Evolutionary conservation across 2,113 vertebrate genomes (phyloP).

Genomic region (Sterna hirundo): DNA sequence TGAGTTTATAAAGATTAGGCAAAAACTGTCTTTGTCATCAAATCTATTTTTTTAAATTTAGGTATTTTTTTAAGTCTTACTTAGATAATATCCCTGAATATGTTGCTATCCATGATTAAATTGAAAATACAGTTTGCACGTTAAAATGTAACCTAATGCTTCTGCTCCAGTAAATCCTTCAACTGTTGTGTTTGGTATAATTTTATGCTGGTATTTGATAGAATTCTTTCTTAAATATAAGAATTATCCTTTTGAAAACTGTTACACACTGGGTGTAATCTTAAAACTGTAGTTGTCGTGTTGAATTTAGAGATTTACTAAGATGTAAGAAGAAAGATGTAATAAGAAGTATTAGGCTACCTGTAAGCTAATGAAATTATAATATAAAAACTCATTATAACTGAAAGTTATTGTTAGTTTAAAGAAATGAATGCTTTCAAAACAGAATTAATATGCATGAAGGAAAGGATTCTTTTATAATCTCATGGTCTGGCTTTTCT

Average conservation of each 20-base stretch:
- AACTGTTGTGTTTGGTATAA: neutral
- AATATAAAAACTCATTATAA: neutral
- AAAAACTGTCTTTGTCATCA: neutral
- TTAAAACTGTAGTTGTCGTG: neutral
- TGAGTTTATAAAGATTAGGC: neutral
- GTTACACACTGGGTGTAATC: neutral
- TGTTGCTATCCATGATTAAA: neutral
- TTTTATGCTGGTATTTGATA: neutral
- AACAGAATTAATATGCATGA: slow-evolving; percentile 11
- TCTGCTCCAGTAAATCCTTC: neutral
- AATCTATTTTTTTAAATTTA: neutral
- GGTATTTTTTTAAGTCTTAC: neutral
- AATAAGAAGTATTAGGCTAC: neutral
- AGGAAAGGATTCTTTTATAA: neutral
- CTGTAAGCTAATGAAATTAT: neutral
- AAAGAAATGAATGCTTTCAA: slow-evolving; percentile 1
- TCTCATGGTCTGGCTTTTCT: neutral
- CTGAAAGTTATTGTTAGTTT: neutral
- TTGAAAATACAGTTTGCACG: neutral
- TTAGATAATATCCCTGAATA: neutral
- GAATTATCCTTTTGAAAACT: neutral
- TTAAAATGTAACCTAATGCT: neutral
- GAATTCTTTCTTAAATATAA: neutral
- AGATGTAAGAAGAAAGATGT: neutral
- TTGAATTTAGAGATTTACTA: neutral